Conservation (phyloP, 2,888 invertebrate species). For the Drosophila gaucha region DNA sequence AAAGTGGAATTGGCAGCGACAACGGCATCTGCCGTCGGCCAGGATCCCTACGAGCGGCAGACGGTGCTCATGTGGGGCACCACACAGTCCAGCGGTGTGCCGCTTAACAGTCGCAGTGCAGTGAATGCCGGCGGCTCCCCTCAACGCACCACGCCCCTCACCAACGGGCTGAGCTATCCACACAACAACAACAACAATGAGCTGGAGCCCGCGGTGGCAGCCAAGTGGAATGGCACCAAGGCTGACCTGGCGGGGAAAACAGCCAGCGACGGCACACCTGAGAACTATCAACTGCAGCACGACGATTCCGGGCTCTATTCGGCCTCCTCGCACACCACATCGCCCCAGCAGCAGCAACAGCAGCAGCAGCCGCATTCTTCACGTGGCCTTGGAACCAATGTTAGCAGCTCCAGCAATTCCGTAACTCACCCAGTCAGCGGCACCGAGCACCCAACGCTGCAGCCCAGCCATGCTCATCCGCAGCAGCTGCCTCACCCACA, state of each 20-base stretch:
- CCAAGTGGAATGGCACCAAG: constrained; percentile 81
- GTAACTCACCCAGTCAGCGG: constrained; percentile 57
- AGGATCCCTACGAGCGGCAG: constrained; percentile 88
- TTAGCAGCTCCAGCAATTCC: constrained; percentile 72
- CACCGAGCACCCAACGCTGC: constrained; percentile 53
- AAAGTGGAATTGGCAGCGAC: constrained; percentile 82
- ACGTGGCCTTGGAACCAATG: constrained; percentile 53
- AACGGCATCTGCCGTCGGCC: constrained; percentile 35
- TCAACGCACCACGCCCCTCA: constrained; percentile 82
- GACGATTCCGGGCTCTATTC: constrained; percentile 82
- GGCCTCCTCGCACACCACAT: constrained; percentile 82
- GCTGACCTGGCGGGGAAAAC: constrained; percentile 64
- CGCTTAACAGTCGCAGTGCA: constrained; percentile 76
- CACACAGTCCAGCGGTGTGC: constrained; percentile 85
- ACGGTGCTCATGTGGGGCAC: constrained; percentile 97
- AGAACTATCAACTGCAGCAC: constrained; percentile 80
- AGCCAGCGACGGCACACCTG: constrained; percentile 70
- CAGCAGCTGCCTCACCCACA: constrained; percentile 20
- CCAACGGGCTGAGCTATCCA: constrained; percentile 82
- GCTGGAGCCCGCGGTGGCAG: constrained; percentile 54
- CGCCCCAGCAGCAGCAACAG: constrained; percentile 76
- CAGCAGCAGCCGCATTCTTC: constrained; percentile 47
- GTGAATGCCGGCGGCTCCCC: constrained; percentile 81
- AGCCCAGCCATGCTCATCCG: constrained; percentile 51
- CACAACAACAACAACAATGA: constrained; percentile 70